A percentile compares a stretch with the other conserved stretches of the same genome.
Evolutionary conservation across 1,140 invertebrate genomes (phyloP).

Genomic region (Drosophila teissieri): DNA sequence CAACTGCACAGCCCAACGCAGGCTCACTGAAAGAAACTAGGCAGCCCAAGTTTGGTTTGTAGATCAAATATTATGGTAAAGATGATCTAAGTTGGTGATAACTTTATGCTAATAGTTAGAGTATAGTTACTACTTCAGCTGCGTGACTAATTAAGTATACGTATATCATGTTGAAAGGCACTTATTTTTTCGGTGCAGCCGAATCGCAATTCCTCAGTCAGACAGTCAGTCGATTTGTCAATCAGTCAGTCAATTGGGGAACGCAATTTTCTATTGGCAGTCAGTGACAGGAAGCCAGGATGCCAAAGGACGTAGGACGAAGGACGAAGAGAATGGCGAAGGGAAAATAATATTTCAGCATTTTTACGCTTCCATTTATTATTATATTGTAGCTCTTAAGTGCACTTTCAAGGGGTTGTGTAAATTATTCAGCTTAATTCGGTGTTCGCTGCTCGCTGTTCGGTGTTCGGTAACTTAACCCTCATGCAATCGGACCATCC

Average conservation of each 20-base stretch:
- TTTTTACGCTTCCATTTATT: conserved; percentile 41
- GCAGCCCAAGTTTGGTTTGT: no score
- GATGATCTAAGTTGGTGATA: no score
- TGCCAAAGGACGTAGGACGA: not conserved
- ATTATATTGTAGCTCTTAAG: conserved; percentile 68
- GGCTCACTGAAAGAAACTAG: not conserved
- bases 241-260: conserved; percentile 56
- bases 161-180: no score
- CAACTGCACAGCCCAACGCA: conserved; percentile 57
- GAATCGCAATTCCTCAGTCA: conserved; percentile 16
- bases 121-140: no score
- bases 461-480: conserved; percentile 28
- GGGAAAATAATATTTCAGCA: conserved; percentile 50
- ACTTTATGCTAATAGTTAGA: no score
- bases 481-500: not conserved
- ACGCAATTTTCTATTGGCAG: conserved; percentile 78
- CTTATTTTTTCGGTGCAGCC: not conserved
- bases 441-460: conserved; percentile 42
- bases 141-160: no score
- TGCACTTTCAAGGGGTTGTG: conserved; percentile 78
- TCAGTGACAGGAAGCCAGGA: conserved; percentile 35
- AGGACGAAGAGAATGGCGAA: conserved; percentile 11
- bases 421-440: conserved; percentile 83
- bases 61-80: no score
- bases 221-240: conserved; percentile 42